Base-by-base conservation (phyloP, 2,888 invertebrate species). In the Orthosia cruda region DNA sequence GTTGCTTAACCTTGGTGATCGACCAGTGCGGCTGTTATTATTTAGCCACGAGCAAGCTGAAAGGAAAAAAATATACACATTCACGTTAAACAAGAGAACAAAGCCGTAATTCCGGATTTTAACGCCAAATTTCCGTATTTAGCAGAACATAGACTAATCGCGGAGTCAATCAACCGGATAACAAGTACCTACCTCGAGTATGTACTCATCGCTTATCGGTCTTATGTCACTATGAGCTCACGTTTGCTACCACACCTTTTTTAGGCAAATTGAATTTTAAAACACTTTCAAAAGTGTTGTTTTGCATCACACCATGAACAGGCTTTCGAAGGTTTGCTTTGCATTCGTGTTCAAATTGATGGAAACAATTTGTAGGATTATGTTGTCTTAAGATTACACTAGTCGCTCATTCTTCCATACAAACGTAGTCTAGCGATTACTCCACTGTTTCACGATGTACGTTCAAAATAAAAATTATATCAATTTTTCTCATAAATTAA, bases 211-310 rank as follows among this genome's bases (percentile, higher is more conserved):
- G 77, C 81, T 87, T 86, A 85, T 86, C 84, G 66, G 76, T 77
- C 65, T 87, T 85, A 69, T 85, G 85, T 87, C 84, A 87, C 65
- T 78, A 81, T 88, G 88, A 87, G 74, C 85, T 88, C 87, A 85
- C 62, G 52, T 50, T 68, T 59, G 65, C 58, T 47, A 71, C 78
- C 88, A 74, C 88, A 74, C 88, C 85, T 80, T 81, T 77, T 82
- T 67, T 73, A 77, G 71, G 77, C 74, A 81, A 65, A 20, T 75
- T 72, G 40, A 80, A 74, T 80, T 80, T 81, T 76, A 74, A 77
- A 77, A 67, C 50, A 64, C 54, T 58, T 9, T 67, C 23, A 23
- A 69, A 71, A 49, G 15, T 67, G 3, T 52, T 54, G n/a, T 55
- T 54, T 45, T 62, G 26, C 49, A 61, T 61, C n/a, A 74, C 52